Evolutionary conservation across 2,888 invertebrate species (phyloP), one percentile per base, ranked within the genome.

Genomic region (Rotaria magnacalcarata): DNA sequence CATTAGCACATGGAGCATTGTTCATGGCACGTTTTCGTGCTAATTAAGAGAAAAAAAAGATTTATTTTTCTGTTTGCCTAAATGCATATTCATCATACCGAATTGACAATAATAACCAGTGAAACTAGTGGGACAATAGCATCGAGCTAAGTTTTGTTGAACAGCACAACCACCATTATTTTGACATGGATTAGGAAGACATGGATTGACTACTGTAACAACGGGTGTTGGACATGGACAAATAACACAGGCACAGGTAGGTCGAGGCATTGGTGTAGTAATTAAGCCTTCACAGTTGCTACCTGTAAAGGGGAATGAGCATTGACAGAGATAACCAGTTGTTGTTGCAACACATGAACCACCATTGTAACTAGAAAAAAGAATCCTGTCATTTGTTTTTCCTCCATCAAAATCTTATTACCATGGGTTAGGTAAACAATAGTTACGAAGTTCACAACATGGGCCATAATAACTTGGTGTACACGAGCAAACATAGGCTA

Each of bases 251-350:
- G 47, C 80, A 67, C 67, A 67, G 2, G 47, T n/a, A 14, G 43
- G 80, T 80, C 43, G 43, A 47, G 80, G 80, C 24, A n/a, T 4
- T 47, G 80, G 80, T 47, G 80, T 47, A 7, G 80, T 47, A n/a
- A 80, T 80, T n/a, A 80, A 47, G 47, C 47, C 34, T 60, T 87
- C 85, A 84, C 87, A 87, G 19, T 58, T 60, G 27, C 50, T 52
- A 19, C 87, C 87, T 2, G 85, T 85, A 27, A 34, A 87, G 47
- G 75, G 80, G 24, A 43, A 85, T 47, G 60, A 52, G 50, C 87
- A 87, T 85, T 87, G 85, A 54, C 87, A 87, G 16, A 85, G 19
- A 60, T 80, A 86, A 56, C 34, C 47, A 34, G 54, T 86, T 21
- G 67, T 67, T 52, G 52, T 56, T 24, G 50, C 43, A 52, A 86